These are phyloP conservation scores for Aurelia coerulea DNA, from an alignment of 30 jellyfish, hydroid and myxozoan genomes.

Conservation along the genomic window DNA sequence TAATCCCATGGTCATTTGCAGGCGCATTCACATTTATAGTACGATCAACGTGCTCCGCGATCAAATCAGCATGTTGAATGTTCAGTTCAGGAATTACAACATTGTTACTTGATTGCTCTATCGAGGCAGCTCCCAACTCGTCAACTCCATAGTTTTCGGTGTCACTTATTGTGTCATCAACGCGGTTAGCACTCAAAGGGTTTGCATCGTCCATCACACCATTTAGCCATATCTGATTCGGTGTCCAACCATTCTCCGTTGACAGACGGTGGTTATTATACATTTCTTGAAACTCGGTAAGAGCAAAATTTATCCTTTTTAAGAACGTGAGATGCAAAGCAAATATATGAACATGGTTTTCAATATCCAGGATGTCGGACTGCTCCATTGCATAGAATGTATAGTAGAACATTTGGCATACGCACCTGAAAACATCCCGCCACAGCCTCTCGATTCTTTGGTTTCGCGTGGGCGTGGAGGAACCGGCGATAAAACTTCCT, in stretches of 20 bases:
- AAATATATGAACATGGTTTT: conserved; percentile 34
- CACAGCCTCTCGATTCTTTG: conserved; percentile 56
- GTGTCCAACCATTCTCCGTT: conserved; percentile 43
- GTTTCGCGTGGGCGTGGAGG: conserved; percentile 35
- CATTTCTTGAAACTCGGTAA: conserved; percentile 12
- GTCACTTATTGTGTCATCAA: too few relatives aligned
- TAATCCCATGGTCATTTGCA: too few relatives aligned
- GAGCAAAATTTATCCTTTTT: conserved; percentile 12
- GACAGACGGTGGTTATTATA: conserved; percentile 43
- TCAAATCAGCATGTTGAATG: too few relatives aligned
- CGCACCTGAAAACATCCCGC: conserved; percentile 66
- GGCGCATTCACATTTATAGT: too few relatives aligned
- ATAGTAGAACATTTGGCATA: conserved; percentile 22
- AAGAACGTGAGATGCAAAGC: conserved; percentile 13
- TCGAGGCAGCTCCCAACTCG: too few relatives aligned
- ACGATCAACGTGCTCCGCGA: too few relatives aligned
- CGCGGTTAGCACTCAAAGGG: too few relatives aligned
- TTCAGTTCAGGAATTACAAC: too few relatives aligned
- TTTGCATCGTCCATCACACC: conserved; percentile 18
- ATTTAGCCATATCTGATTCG: conserved; percentile 33
- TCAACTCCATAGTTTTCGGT: too few relatives aligned
- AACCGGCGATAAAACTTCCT: conserved; percentile 44
- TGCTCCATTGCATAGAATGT: conserved; percentile 67
- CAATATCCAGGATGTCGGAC: conserved; percentile 36
- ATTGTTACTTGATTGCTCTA: too few relatives aligned